Base-by-base conservation (phyloP, 2,797 vertebrate genomes). In the Pampus argenteus region DNA sequence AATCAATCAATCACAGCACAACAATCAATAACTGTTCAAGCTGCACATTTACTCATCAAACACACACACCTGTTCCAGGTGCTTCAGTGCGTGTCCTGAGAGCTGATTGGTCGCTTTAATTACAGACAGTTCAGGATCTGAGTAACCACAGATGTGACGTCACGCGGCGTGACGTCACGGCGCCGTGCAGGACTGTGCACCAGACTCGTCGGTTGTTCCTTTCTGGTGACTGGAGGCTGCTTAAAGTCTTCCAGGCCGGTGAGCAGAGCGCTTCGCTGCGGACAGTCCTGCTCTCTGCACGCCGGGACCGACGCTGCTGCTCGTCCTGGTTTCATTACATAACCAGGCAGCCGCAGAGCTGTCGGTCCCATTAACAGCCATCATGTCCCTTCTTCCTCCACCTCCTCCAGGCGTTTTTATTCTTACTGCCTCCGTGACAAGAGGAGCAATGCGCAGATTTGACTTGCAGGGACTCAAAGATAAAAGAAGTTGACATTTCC, bases 241-340 rank as follows among this genome's bases (percentile, higher is more conserved):
- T 90, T 83, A 86, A 88, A 87, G 5, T 88, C 81, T 87, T 90
- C 85, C 88, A 65, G 81, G 54, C 63, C 76, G 78, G 31, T 72
- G 78, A 40, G 25, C 71, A 20, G 44, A 18, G 6, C 67, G 28
- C 48, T 0, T 55, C 1, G 0, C 13, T 17, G 51, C 5, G 52
- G 67, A 63, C 71, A 45, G 75, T 2, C 31, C 17, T 6, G 44
- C 17, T 36, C 49, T 49, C 59, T 50, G 50, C 49, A n/a, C n/a
- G n/a, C n/a, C n/a, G n/a, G n/a, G n/a, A n/a, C n/a, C n/a, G n/a
- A n/a, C n/a, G n/a, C n/a, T n/a, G n/a, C n/a, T n/a, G n/a, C n/a
- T n/a, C n/a, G n/a, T n/a, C n/a, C n/a, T n/a, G n/a, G n/a, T 61
- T 50, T 26, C 29, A n/a, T 90, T 91, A 87, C 77, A 72, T 86